These are phyloP conservation scores for Myxocyprinus asiaticus DNA, from an alignment of 2,113 vertebrate species.

Conservation along the genomic window DNA sequence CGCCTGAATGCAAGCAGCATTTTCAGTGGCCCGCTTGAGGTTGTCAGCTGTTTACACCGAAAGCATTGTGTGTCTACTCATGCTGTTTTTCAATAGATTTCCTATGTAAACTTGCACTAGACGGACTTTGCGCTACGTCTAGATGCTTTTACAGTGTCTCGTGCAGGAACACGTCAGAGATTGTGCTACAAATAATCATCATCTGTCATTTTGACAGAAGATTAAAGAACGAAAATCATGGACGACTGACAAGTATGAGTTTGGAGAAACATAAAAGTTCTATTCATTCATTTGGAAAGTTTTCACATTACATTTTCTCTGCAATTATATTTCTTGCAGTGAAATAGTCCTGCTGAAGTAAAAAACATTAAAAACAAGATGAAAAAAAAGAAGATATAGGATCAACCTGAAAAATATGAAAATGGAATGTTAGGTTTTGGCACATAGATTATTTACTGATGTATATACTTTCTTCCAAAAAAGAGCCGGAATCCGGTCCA, in stretches of 20 bases:
- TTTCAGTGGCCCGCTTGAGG: background rate
- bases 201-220: too few species aligned
- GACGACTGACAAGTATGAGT: too few species aligned
- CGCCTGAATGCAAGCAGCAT: background rate
- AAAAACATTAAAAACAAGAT: constrained; percentile 9
- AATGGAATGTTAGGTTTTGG: constrained; percentile 41
- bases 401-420: background rate
- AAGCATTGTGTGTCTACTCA: too few species aligned
- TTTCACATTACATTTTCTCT: background rate
- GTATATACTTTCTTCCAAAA: constrained; percentile 4
- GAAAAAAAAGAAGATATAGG: background rate
- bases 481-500: background rate
- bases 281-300: too few species aligned
- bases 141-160: too few species aligned
- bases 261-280: too few species aligned
- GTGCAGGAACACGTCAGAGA: too few species aligned
- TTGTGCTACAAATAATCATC: too few species aligned
- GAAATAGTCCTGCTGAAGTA: constrained; percentile 5
- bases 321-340: background rate
- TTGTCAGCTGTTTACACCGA: background rate
- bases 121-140: too few species aligned
- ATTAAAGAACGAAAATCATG: too few species aligned
- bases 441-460: constrained; percentile 23
- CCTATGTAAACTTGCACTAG: too few species aligned
- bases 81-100: too few species aligned